Evolutionary conservation across 2,888 invertebrate species (phyloP), one percentile per base, ranked within the genome.

Genomic region (Macrophya annulata): DNA sequence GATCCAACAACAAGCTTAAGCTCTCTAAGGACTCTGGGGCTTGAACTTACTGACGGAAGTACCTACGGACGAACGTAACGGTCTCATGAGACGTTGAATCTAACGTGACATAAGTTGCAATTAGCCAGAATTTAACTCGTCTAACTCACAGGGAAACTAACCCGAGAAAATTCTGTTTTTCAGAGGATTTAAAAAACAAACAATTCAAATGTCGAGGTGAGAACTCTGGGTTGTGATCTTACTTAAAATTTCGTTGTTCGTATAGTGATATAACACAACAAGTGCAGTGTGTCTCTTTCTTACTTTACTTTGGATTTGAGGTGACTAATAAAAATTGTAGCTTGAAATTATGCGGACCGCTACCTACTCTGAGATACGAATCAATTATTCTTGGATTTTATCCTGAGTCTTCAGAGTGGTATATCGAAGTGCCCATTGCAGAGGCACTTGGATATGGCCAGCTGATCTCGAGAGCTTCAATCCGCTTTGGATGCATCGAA

Each of bases 61-160:
- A 55, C 0, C n/a, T 15, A 77, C 77, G 55, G 37, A 55, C n/a
- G 55, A 31, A 77, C 55, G 9, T 51, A n/a, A 77, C 31, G 51
- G 77, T 77, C 55, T 37, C 37, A 9, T 10, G 77, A 17, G 77
- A 77, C 77, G 77, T 31, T 1, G 55, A 77, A 55, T 77, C 77
- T 55, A 8, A 55, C 31, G 77, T 21, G 77, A 77, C 77, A 77
- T 77, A 77, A 77, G 77, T 77, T 17, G 77, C 77, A 77, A 77
- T 77, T 77, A 77, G 77, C 77, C 55, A 55, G 55, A 55, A 77
- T 17, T 84, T 72, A 86, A 40, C 85, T 76, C 74, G 85, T 81
- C 85, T 86, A 9, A 10, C 83, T 86, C 83, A 62, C 86, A 79
- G 82, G 48, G 45, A 84, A 77, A 77, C 48, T 45, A n/a, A 10